A percentile compares a stretch with the other conserved stretches of the same genome.
These are phyloP conservation scores for Phrynocephalus vlangalii DNA, from an alignment of 2,797 vertebrate genomes.

Conservation along the genomic window DNA sequence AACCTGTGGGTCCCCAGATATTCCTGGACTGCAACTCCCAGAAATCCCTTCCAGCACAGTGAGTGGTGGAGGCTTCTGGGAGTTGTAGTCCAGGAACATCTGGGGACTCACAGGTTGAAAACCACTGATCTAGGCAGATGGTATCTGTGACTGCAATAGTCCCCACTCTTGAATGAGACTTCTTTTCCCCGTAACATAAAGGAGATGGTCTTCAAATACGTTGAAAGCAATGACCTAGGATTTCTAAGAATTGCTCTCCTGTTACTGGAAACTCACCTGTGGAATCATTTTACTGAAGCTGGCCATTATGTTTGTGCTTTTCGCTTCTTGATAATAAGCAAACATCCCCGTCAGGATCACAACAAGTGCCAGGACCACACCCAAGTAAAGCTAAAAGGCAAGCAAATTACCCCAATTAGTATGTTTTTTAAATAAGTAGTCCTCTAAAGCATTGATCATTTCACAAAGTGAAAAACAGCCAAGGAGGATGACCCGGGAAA, in stretches of 20 bases:
- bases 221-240: background rate
- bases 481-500: background rate
- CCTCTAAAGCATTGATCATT: too few species aligned
- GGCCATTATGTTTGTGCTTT: conserved; percentile 86
- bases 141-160: background rate
- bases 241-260: background rate
- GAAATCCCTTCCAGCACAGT: too few species aligned
- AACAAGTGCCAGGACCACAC: conserved; percentile 78
- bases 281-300: conserved; percentile 86
- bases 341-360: conserved; percentile 83
- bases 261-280: conserved; percentile 74
- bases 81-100: too few species aligned
- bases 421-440: too few species aligned
- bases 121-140: background rate
- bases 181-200: background rate
- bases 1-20: too few species aligned
- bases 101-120: too few species aligned
- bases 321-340: conserved; percentile 85
- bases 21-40: too few species aligned
- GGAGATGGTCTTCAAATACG: background rate
- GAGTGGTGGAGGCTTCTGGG: too few species aligned
- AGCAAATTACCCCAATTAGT: conserved; percentile 20
- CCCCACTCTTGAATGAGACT: background rate
- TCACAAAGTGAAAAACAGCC: background rate
- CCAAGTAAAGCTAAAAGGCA: conserved; percentile 79